Evolutionary conservation across 1,140 invertebrate species (phyloP).

Genomic region (Orius insidiosus): DNA sequence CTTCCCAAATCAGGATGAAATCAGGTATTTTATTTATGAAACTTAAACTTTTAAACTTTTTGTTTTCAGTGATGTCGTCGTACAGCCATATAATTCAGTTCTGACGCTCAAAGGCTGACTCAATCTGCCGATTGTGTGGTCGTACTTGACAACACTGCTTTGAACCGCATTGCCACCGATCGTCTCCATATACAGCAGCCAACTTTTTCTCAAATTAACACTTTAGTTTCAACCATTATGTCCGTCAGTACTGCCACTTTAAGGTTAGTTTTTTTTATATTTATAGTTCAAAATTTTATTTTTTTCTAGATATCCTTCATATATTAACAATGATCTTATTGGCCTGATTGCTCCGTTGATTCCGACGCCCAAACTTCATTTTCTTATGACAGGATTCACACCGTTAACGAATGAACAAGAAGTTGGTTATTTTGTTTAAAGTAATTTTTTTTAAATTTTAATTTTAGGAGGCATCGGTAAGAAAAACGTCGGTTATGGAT

Average conservation of each 20-base stretch:
- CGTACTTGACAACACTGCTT: conserved; percentile 90
- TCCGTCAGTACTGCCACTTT: conserved; percentile 89
- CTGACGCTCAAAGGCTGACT: conserved; percentile 87
- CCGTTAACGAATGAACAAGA: conserved; percentile 81
- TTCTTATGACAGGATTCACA: conserved; percentile 97
- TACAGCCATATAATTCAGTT: conserved; percentile 97
- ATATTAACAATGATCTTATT: conserved; percentile 98
- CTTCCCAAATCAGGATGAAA: conserved; percentile 96
- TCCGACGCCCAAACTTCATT: conserved; percentile 90
- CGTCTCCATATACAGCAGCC: conserved; percentile 89
- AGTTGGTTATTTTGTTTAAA: conserved; percentile 24
- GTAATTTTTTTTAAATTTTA: not conserved
- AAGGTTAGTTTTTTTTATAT: conserved; percentile 30
- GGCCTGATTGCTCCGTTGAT: conserved; percentile 90
- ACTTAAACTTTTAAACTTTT: not conserved
- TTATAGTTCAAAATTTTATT: not conserved
- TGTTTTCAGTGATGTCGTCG: conserved; percentile 83
- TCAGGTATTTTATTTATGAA: conserved; percentile 35
- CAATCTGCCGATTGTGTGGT: conserved; percentile 97
- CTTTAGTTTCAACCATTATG: conserved; percentile 96
- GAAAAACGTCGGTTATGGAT: conserved; percentile 90
- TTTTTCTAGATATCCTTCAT: conserved; percentile 72
- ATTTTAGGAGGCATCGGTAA: conserved; percentile 55
- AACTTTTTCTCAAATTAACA: conserved; percentile 95
- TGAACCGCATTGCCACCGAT: conserved; percentile 93